A percentile compares a stretch with the other conserved stretches of the same genome.
These are phyloP conservation scores for Monochamus alternatus DNA, from an alignment of 2,888 invertebrate species.

Conservation along the genomic window DNA sequence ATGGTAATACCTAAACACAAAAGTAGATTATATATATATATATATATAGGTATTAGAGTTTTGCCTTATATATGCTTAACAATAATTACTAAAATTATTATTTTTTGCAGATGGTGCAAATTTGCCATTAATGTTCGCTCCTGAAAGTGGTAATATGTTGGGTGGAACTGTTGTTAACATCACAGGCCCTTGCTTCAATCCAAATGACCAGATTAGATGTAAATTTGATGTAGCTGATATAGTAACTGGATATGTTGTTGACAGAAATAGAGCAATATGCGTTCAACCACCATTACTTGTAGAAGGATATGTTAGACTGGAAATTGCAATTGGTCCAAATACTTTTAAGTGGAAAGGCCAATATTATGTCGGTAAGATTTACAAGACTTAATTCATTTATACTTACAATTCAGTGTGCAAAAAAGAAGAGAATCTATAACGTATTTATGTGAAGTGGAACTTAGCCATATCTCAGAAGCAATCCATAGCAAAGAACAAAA, in stretches of 20 bases:
- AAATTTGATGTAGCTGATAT: constrained; percentile 85
- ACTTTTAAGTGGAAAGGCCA: constrained; percentile 92
- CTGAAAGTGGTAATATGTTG: constrained; percentile 97
- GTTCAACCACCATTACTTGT: constrained; percentile 90
- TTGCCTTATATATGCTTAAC: too few relatives aligned
- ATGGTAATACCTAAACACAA: too few relatives aligned
- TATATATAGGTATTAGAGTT: too few relatives aligned
- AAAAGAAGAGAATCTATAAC: too few relatives aligned
- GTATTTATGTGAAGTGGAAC: too few relatives aligned
- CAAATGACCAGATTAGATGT: constrained; percentile 84
- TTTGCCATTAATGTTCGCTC: constrained; percentile 89
- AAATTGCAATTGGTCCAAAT: constrained; percentile 87
- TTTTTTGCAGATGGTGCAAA: constrained; percentile 81
- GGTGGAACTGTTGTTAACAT: constrained; percentile 97
- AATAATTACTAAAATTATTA: background rate
- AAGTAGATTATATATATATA: too few relatives aligned
- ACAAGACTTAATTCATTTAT: background rate
- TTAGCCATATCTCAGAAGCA: too few relatives aligned
- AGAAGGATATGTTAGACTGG: constrained; percentile 91
- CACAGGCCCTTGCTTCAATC: constrained; percentile 94
- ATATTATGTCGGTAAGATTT: constrained; percentile 89
- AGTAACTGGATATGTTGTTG: constrained; percentile 84
- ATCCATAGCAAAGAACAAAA: too few relatives aligned
- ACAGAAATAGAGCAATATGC: constrained; percentile 89
- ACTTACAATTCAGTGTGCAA: too few relatives aligned